Percentiles rank a stretch among this genome's conserved stretches.
These are phyloP conservation scores for Drymodes brunneopygia DNA, from an alignment of 2,113 vertebrate species.

Conservation along the genomic window DNA sequence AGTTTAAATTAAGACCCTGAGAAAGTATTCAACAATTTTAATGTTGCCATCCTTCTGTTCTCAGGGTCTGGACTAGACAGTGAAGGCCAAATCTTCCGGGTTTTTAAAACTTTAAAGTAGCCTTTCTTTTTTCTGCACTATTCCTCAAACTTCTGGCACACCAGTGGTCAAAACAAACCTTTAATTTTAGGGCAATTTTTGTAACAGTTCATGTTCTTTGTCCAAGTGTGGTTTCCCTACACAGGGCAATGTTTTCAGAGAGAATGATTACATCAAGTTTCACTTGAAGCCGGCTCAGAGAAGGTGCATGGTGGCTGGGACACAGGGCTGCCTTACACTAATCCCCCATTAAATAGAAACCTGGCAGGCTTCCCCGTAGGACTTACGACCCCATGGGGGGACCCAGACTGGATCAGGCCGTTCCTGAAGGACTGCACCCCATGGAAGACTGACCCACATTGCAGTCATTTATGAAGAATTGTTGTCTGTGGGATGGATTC, in stretches of 20 bases:
- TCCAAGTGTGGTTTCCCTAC: not conserved
- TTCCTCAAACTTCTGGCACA: not conserved
- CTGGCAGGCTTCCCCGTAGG: fast-evolving
- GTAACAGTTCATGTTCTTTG: not conserved
- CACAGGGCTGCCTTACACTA: not conserved
- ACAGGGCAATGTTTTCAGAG: not conserved
- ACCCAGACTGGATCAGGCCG: not conserved
- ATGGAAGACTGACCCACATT: not conserved
- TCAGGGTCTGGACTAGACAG: not conserved
- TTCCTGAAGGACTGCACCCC: not conserved
- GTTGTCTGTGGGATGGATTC: not conserved
- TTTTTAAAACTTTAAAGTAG: not conserved
- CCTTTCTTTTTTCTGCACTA: not conserved
- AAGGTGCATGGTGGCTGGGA: not conserved
- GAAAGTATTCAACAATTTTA: not conserved
- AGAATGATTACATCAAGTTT: not conserved
- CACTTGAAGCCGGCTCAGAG: not conserved
- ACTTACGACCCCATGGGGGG: not conserved
- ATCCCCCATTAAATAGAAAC: not conserved
- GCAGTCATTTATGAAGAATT: not conserved
- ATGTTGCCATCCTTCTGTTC: not conserved
- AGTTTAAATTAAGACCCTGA: not conserved
- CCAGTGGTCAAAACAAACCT: not conserved
- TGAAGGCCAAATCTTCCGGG: not conserved
- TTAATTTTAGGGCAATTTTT: not conserved